Base-by-base conservation (phyloP, 2,797 vertebrate species). In the Hydrocynus forskahlii region DNA sequence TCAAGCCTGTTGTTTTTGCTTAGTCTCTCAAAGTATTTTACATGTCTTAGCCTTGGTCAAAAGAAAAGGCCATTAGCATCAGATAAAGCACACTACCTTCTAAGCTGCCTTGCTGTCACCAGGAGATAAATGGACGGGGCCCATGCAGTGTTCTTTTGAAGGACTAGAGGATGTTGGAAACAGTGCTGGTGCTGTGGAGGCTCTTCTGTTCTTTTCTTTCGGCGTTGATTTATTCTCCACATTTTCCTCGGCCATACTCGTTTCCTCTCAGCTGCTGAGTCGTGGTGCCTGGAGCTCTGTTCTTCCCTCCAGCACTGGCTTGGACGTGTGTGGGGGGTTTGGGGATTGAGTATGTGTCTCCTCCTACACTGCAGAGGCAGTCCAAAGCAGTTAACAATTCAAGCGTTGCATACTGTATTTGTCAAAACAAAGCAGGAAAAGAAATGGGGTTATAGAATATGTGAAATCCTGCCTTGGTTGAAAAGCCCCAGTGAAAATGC, bases 231-330 rank as follows among this genome's bases (percentile, higher is more conserved):
- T 82, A 87, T 87, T 80, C 79, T 80, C 25, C 23, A 13, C 60
- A 62, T 62, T 73, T 69, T 79, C 73, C 23, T 72, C 75, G 81
- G 76, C 76, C 70, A 23, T 21, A 54, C 83, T 82, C 23, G 40
- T 82, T 84, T 87, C 86, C 86, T 85, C 74, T 73, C 66, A 21
- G 50, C 75, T 78, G 84, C 86, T 87, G 86, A 87, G 79, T 85
- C 86, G 83, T 69, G 54, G 45, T 68, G 78, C 76, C 74, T 77
- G 60, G 19, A 25, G 0, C 52, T 16, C 54, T 50, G 38, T 55
- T 62, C 13, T 67, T 78, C 72, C 54, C 75, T 76, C 43, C 0
- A 14, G 72, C 52, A 55, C 29, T 35, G 48, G 52, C 16, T 43
- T 78, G 69, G 23, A 35, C 14, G 17, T 55, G 52, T 73, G 70